Base-by-base conservation (phyloP, 2,797 vertebrate species). In the Hypotaenidia okinawae region DNA sequence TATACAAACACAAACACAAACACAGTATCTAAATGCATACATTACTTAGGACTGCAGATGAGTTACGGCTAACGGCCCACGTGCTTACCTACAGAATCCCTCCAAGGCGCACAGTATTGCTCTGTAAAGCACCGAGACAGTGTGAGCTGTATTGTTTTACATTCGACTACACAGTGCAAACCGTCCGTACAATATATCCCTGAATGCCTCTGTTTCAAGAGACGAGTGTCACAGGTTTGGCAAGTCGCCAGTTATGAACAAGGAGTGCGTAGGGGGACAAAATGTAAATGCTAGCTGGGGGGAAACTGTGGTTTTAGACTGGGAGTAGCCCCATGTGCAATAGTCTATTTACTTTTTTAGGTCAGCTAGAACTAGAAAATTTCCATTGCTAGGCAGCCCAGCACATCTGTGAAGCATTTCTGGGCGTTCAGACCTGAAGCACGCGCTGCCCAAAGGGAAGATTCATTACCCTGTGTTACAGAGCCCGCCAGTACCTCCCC, bases 341-440 rank as follows among this genome's bases (percentile, higher is more conserved):
- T 75, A 90, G 93, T 94, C 92, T 96, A 80, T 97, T 97, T 97
- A 97, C 96, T 96, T 97, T 97, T 96, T 93, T 87, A 96, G 93
- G 96, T 96, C 97, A 91, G 88, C 96, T 95, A 97, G 97, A 96
- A 97, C 93, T 54, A 96, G 96, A 92, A 97, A 88, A 94, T 97
- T 90, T 95, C 94, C 97, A 97, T 94, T 96, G 97, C 97, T 95
- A 95, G 97, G 97, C 97, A 97, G 97, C 96, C 87, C 67, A 67
- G 96, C 89, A 89, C 23, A 77, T 89, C 90, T 89, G 94, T 8
- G 52, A 96, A 97, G 97, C 93, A 95, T 97, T 97, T 97, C 96
- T 97, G 97, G 96, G 96, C 15, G 37, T 91, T 95, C 94, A 96
- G 96, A 96, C 69, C 91, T 77, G 90, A 89, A 95, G 95, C 94